phyloP scores from a whole-genome alignment of 2,113 vertebrate species.

The Xenopus borealis region DNA sequence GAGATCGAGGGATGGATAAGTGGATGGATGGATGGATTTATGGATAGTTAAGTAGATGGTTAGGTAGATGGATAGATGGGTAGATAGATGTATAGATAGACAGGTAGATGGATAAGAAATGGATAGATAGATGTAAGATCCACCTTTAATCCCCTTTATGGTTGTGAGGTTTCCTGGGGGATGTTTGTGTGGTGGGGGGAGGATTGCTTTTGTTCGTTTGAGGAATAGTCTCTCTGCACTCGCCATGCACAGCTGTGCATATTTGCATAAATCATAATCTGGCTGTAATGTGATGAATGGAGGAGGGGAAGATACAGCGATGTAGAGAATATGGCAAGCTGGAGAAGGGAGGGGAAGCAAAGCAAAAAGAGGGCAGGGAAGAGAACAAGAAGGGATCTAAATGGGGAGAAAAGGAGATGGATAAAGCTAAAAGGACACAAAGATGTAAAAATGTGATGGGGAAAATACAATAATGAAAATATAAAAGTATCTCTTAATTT shows the following conservation, averaged over 20 bases:
- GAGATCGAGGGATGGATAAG: no score
- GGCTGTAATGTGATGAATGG: constrained; percentile 33
- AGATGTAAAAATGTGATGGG: neutral
- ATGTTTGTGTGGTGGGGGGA: neutral
- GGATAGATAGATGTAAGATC: no score
- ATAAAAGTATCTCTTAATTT: no score
- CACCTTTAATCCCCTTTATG: neutral
- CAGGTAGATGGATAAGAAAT: neutral
- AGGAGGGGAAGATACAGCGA: neutral
- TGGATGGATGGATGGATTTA: no score
- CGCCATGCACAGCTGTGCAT: constrained; percentile 9
- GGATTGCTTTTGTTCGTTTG: neutral
- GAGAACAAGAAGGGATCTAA: neutral
- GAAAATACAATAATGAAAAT: neutral
- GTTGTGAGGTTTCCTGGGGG: neutral
- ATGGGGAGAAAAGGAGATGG: neutral
- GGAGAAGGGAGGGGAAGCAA: neutral
- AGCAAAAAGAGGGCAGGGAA: neutral
- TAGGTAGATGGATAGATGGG: no score
- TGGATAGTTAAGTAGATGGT: no score
- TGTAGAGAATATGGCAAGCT: neutral
- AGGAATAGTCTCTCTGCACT: neutral
- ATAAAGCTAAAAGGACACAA: neutral
- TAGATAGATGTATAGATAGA: neutral
- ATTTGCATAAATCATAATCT: constrained; percentile 44